These are phyloP conservation scores for Lobophora halterata DNA, from an alignment of 2,888 invertebrate genomes.

Conservation along the genomic window DNA sequence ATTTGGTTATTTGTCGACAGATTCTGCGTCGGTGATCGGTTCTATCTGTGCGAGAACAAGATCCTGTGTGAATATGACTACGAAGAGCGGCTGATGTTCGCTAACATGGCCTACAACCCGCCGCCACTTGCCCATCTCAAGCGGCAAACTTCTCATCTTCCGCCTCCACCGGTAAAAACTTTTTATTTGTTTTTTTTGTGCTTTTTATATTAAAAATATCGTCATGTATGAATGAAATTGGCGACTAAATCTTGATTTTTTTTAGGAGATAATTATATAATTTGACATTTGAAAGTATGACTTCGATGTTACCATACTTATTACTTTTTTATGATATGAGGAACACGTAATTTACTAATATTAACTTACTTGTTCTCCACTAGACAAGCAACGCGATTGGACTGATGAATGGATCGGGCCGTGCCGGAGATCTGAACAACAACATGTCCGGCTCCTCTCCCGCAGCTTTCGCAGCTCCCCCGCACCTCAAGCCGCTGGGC, in stretches of 20 bases:
- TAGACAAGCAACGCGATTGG: conserved; percentile 72
- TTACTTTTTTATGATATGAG: too few species aligned
- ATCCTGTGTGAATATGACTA: conserved; percentile 99
- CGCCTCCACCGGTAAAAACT: conserved; percentile 82
- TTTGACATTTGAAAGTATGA: too few species aligned
- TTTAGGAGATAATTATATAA: too few species aligned
- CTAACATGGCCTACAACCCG: conserved; percentile 96
- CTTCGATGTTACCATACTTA: too few species aligned
- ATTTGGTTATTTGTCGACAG: conserved; percentile 73
- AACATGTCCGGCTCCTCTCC: conserved; percentile 82
- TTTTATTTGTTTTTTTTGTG: too few species aligned
- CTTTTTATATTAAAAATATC: too few species aligned
- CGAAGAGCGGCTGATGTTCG: conserved; percentile 96
- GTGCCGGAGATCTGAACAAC: conserved; percentile 84
- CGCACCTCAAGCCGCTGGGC: conserved; percentile 81
- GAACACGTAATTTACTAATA: too few species aligned
- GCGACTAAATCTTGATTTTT: too few species aligned
- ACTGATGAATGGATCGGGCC: conserved; percentile 78
- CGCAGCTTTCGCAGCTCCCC: conserved; percentile 68
- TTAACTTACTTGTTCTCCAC: conserved; percentile 28
- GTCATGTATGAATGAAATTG: too few species aligned
- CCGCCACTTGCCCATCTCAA: conserved; percentile 90
- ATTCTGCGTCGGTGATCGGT: conserved; percentile 98
- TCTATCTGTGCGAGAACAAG: conserved; percentile 98
- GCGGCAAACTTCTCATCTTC: conserved; percentile 83